phyloP scores from a whole-genome alignment of 2,113 vertebrate species.

The Strix aluco region DNA sequence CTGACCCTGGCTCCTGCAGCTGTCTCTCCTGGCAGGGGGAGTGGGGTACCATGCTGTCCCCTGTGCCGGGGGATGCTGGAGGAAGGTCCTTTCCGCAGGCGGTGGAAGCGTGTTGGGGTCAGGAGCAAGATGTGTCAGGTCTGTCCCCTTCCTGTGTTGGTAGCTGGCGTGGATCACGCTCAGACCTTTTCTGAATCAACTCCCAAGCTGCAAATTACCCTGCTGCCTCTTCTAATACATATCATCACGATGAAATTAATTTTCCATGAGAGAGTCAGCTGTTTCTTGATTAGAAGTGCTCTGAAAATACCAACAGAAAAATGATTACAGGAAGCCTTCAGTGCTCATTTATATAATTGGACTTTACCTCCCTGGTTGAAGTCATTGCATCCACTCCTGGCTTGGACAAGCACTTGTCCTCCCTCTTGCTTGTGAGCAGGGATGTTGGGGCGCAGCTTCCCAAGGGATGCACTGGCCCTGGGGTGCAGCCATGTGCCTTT shows the following conservation, averaged over 20 bases:
- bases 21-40: neutral
- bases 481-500: neutral
- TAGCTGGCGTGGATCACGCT: neutral
- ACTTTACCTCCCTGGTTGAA: neutral
- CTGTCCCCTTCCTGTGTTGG: neutral
- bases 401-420: neutral
- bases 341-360: slow-evolving; percentile 27
- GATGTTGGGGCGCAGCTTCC: neutral
- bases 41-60: accelerated
- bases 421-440: neutral
- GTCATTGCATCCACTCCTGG: neutral
- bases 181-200: neutral
- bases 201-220: neutral
- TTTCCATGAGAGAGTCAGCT: slow-evolving; percentile 57
- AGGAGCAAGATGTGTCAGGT: neutral
- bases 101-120: neutral
- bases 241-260: slow-evolving; percentile 8
- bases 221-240: neutral
- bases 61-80: neutral
- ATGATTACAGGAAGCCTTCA: slow-evolving; percentile 61
- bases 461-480: accelerated
- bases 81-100: neutral
- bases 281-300: slow-evolving; percentile 65
- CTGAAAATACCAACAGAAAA: slow-evolving; percentile 42
- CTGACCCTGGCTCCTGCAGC: neutral